phyloP scores from a whole-genome alignment of 2,888 invertebrate genomes.

The Phyllotreta striolata region DNA sequence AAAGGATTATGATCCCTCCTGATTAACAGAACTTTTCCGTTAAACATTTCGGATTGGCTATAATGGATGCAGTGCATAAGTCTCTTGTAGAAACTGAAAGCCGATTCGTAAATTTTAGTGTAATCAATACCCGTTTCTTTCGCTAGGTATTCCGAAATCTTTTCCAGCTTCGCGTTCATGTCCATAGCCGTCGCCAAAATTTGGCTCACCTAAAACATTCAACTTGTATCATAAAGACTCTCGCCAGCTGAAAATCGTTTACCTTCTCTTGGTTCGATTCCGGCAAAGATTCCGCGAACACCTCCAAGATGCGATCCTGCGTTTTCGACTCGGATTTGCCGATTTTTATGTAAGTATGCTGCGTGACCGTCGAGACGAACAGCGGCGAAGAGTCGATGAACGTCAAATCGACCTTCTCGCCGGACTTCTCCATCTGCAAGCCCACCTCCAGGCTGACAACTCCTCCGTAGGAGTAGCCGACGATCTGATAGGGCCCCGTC shows the following conservation, averaged over 20 bases:
- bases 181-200: slow-evolving; percentile 6
- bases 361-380: slow-evolving; percentile 31
- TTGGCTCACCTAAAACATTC: slow-evolving; percentile 31
- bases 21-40: slow-evolving; percentile 37
- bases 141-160: slow-evolving; percentile 34
- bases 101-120: slow-evolving; percentile 27
- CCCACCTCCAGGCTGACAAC: slow-evolving; percentile 39
- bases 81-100: slow-evolving; percentile 35
- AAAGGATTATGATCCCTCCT: slow-evolving; percentile 31
- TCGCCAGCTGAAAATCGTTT: slow-evolving; percentile 4
- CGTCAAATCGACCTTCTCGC: slow-evolving; percentile 36
- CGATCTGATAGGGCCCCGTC: slow-evolving; percentile 41
- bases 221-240: neutral
- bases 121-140: slow-evolving; percentile 28
- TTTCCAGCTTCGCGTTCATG: slow-evolving; percentile 29
- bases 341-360: slow-evolving; percentile 19
- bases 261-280: slow-evolving; percentile 31
- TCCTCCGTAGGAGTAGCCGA: slow-evolving; percentile 44
- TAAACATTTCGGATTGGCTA: slow-evolving; percentile 38
- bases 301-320: slow-evolving; percentile 25
- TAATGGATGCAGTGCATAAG: slow-evolving; percentile 35
- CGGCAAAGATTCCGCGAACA: slow-evolving; percentile 31
- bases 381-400: slow-evolving; percentile 40
- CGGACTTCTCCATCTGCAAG: slow-evolving; percentile 37
- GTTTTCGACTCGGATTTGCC: slow-evolving; percentile 24